Evolutionary conservation across 1,140 invertebrate species (phyloP).

Genomic region (Streblospio benedicti): DNA sequence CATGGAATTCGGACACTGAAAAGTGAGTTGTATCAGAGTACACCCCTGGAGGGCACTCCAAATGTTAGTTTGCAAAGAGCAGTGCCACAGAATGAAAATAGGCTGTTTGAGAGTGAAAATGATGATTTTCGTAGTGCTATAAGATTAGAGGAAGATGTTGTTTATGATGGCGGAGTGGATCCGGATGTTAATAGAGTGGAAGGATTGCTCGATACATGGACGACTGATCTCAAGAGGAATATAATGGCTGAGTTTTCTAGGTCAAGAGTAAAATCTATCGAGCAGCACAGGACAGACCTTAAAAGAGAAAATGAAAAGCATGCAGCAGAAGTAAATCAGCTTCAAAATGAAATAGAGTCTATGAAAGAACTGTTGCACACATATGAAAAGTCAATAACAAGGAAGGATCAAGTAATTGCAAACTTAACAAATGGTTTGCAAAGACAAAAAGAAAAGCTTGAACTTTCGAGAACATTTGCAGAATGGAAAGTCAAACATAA

Average conservation of each 20-base stretch:
- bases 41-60: too few relatives aligned
- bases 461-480: constrained; percentile 32
- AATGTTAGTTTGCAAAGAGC: too few relatives aligned
- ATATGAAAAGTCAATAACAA: constrained; percentile 35
- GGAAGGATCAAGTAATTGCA: constrained; percentile 39
- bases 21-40: too few relatives aligned
- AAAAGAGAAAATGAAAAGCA: constrained; percentile 21
- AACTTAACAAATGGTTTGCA: constrained; percentile 37
- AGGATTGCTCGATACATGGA: constrained; percentile 32
- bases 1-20: too few relatives aligned
- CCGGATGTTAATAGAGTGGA: constrained; percentile 33
- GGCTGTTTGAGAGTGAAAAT: too few relatives aligned
- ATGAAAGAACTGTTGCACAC: constrained; percentile 36
- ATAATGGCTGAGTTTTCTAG: constrained; percentile 29
- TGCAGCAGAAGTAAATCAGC: neutral
- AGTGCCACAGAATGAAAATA: too few relatives aligned
- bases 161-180: too few relatives aligned
- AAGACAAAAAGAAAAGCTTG: constrained; percentile 35
- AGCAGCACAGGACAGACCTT: constrained; percentile 24
- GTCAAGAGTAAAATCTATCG: constrained; percentile 30
- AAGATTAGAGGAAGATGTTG: too few relatives aligned
- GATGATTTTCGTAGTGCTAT: too few relatives aligned
- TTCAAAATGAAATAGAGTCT: constrained; percentile 29
- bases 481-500: constrained; percentile 34
- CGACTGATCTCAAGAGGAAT: constrained; percentile 35